Evolutionary conservation across 1,140 invertebrate species (phyloP), one percentile per base, ranked within the genome.

Genomic region (Apolygus lucorum): DNA sequence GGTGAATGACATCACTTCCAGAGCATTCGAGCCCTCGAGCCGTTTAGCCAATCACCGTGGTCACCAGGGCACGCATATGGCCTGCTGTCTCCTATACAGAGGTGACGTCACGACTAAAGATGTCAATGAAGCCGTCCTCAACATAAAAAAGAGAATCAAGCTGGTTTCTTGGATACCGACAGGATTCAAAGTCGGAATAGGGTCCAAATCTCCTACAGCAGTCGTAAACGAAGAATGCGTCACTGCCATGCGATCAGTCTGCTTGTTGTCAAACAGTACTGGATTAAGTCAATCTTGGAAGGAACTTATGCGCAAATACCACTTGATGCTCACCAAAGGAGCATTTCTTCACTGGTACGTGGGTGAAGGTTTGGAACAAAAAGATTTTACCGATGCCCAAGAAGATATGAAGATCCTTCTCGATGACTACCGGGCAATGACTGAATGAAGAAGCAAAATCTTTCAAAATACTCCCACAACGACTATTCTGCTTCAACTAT

Each of bases 221-320:
- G 90, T 84, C 76, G 90, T 82, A 72, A 91, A 80, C 75, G 90
- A 85, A 77, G 90, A 92, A 79, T 78, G 92, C 72, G 90, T 90
- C 27, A 90, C 90, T 78, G 89, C 90, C 13, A 87, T 89, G 76
- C 82, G 89, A 69, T 90, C 90, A 2, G 88, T 92, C 17, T 92
- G 90, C 78, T 90, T 92, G 89, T 78, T 93, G 76, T 89, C 84
- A 49, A 93, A 92, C 76, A 92, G 90, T 0, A 92, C 90, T 0
- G 85, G 86, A 27, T 91, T 91, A 74, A 88, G 87, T 2, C 91
- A 95, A 76, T 90, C 89, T 24, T 92, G 89, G 89, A 85, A 85
- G 29, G 83, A 87, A 76, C 81, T 86, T 8, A 81, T 85, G 73
- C 81, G 83, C 73, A 86, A 86, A 74, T 84, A 85, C 70, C 83